Conservation (phyloP, 1,140 invertebrate genomes). For the Musca domestica region DNA sequence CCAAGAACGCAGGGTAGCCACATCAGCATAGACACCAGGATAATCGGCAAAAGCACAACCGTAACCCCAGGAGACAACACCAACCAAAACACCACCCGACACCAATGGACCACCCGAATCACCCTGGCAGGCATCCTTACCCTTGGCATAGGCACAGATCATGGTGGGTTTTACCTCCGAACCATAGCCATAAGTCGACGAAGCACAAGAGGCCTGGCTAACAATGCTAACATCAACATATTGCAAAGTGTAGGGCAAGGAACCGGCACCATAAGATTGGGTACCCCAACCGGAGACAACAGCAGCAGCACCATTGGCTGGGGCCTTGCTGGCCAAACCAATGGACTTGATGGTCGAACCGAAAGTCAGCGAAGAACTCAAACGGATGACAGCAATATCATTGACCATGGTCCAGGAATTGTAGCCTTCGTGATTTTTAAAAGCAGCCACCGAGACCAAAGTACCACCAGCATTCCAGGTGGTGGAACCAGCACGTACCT, state of each 20-base stretch:
- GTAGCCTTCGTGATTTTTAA: conserved; percentile 42
- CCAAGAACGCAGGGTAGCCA: conserved; percentile 9
- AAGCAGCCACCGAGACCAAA: conserved; percentile 29
- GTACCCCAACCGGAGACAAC: conserved; percentile 57
- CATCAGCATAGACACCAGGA: conserved; percentile 44
- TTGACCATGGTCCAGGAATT: conserved; percentile 48
- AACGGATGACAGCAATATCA: conserved; percentile 57
- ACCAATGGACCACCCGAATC: conserved; percentile 58
- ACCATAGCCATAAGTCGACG: conserved; percentile 41
- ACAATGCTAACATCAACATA: conserved; percentile 39
- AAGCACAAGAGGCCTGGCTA: conserved; percentile 23
- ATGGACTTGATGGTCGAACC: conserved; percentile 49
- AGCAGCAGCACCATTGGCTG: conserved; percentile 36
- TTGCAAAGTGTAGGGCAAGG: conserved; percentile 30
- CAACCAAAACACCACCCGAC: conserved; percentile 47
- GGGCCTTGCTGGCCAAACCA: conserved; percentile 37
- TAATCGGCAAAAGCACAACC: conserved; percentile 39
- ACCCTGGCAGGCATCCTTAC: conserved; percentile 46
- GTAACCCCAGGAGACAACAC: conserved; percentile 64
- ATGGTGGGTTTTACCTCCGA: conserved; percentile 33
- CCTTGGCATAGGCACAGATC: conserved; percentile 53
- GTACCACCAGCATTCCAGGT: conserved; percentile 38
- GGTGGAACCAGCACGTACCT: conserved; percentile 41
- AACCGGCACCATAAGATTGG: conserved; percentile 29
- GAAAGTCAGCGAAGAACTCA: conserved; percentile 44